These are phyloP conservation scores for Chlamydotis undulata DNA, from an alignment of 2,113 vertebrate species.

Conservation along the genomic window DNA sequence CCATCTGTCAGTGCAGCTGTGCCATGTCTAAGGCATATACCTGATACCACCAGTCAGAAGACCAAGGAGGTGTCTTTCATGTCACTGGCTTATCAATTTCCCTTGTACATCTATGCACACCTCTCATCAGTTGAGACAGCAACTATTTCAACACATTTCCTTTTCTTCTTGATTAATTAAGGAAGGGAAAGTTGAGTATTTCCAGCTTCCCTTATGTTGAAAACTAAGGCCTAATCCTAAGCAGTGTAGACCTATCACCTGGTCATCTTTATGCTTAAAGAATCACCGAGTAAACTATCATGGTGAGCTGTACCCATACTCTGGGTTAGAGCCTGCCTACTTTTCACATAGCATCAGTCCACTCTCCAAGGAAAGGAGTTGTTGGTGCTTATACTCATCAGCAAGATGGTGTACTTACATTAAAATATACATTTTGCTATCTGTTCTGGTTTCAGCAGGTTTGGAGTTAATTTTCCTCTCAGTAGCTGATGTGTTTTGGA, in stretches of 20 bases:
- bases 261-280: neutral
- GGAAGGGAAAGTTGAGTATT: neutral
- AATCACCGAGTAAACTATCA: neutral
- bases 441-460: no score
- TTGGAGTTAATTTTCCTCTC: no score
- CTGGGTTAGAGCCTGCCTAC: neutral
- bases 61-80: neutral
- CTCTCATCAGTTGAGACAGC: neutral
- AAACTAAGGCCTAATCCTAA: neutral
- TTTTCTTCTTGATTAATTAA: neutral
- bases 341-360: neutral
- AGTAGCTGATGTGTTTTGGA: no score
- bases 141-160: neutral
- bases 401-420: neutral
- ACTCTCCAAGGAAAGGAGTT: neutral
- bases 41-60: neutral
- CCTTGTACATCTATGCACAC: neutral
- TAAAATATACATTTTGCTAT: neutral
- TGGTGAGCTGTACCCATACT: neutral
- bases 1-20: neutral
- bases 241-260: neutral
- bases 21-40: neutral
- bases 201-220: neutral
- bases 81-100: neutral
- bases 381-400: accelerated